phyloP scores from a whole-genome alignment of 1,140 invertebrate genomes.

The Luehdorfia chinensis region DNA sequence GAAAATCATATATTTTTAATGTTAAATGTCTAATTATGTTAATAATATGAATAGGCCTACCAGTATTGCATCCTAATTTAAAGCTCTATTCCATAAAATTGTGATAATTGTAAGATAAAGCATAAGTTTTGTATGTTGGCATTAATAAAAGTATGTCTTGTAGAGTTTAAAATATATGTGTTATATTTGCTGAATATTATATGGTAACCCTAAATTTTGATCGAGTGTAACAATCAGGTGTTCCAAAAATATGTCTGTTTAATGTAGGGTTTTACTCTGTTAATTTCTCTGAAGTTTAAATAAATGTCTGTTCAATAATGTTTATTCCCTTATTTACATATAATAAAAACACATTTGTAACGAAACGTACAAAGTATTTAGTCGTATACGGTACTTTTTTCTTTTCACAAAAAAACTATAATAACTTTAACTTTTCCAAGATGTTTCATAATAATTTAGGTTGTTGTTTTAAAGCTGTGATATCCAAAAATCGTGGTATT shows the following conservation, averaged over 20 bases:
- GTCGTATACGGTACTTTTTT: no score
- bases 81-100: conserved; percentile 9
- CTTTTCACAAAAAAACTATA: no score
- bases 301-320: conserved; percentile 68
- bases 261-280: conserved; percentile 48
- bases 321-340: no score
- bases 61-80: conserved; percentile 6
- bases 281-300: conserved; percentile 70
- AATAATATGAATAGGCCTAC: conserved; percentile 16
- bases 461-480: conserved; percentile 81
- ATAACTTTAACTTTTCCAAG: no score
- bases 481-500: conserved; percentile 80
- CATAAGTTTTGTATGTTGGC: background rate
- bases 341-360: no score
- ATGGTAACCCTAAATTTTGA: background rate
- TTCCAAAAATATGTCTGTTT: conserved; percentile 21
- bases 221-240: conserved; percentile 14
- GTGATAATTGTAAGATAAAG: conserved; percentile 9
- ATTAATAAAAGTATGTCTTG: background rate
- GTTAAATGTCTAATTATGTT: conserved; percentile 12
- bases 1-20: background rate
- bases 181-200: background rate
- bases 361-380: no score
- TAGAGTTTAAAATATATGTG: background rate
- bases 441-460: conserved; percentile 73